phyloP scores from a whole-genome alignment of 2,797 vertebrate genomes.

The Sebastes jordani region DNA sequence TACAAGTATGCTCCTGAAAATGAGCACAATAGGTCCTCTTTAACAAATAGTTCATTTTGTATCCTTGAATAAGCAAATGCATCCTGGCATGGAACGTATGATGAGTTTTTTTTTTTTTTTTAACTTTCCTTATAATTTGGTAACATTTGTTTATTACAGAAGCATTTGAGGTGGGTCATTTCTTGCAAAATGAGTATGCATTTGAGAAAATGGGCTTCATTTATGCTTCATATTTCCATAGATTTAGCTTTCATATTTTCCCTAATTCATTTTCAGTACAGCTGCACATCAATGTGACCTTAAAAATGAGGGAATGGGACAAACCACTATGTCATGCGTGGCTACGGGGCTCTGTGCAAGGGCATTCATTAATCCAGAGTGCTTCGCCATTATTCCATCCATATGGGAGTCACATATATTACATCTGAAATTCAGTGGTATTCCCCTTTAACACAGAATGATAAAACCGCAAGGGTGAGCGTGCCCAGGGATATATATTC shows the following conservation, averaged over 20 bases:
- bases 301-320: conserved; percentile 34
- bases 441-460: conserved; percentile 55
- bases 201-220: background rate
- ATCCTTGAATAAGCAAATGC: background rate
- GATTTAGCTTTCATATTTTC: conserved; percentile 10
- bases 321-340: conserved; percentile 51
- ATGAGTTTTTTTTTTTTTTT: background rate
- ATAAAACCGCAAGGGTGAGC: conserved; percentile 19
- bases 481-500: conserved; percentile 22
- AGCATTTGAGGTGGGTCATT: background rate
- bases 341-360: conserved; percentile 26
- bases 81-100: background rate
- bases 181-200: background rate
- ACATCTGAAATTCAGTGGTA: conserved; percentile 59
- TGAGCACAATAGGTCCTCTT: no score
- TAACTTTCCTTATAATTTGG: background rate
- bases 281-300: conserved; percentile 53
- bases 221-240: background rate
- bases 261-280: conserved; percentile 10
- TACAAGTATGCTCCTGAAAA: no score
- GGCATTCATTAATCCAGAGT: conserved; percentile 39
- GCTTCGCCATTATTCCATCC: conserved; percentile 32
- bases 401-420: conserved; percentile 46
- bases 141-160: background rate
- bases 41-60: background rate